These are phyloP conservation scores for Apolygus lucorum DNA, from an alignment of 1,140 invertebrate genomes.

Conservation along the genomic window DNA sequence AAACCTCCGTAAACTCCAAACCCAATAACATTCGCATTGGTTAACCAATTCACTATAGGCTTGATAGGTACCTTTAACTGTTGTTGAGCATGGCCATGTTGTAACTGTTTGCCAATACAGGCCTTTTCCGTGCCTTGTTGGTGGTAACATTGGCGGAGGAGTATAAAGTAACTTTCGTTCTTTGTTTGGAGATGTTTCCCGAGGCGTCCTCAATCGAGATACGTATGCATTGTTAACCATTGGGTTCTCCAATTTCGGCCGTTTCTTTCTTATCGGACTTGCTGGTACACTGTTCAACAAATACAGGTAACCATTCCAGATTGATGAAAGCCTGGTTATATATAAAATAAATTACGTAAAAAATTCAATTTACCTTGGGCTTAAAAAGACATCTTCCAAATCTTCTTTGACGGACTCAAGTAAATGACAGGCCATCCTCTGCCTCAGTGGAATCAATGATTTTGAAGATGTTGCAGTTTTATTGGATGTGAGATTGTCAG, in stretches of 20 bases:
- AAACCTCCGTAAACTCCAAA: no score
- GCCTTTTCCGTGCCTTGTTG: conserved; percentile 74
- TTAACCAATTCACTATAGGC: no score
- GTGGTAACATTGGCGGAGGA: conserved; percentile 84
- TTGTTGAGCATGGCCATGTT: conserved; percentile 35
- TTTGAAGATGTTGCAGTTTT: neutral
- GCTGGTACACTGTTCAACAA: conserved; percentile 46
- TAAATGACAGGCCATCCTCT: conserved; percentile 30
- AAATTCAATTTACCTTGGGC: conserved; percentile 49
- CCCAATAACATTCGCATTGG: no score
- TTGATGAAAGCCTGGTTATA: no score
- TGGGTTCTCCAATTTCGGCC: conserved; percentile 42
- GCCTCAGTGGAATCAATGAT: neutral
- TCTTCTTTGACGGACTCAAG: conserved; percentile 48
- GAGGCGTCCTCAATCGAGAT: conserved; percentile 47
- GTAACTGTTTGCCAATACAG: conserved; percentile 58
- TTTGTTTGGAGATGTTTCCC: conserved; percentile 40
- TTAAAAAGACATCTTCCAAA: conserved; percentile 64
- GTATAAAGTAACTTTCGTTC: conserved; percentile 55
- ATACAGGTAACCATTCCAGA: no score
- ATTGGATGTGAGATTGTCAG: conserved; percentile 25
- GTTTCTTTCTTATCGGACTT: conserved; percentile 45
- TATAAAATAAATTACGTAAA: no score
- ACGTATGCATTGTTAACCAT: conserved; percentile 36
- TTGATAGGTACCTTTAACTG: conserved; percentile 31